Percentiles rank a stretch among this genome's conserved stretches.
Conservation (phyloP, 2,888 invertebrate species). For the Melanotus villosus region DNA sequence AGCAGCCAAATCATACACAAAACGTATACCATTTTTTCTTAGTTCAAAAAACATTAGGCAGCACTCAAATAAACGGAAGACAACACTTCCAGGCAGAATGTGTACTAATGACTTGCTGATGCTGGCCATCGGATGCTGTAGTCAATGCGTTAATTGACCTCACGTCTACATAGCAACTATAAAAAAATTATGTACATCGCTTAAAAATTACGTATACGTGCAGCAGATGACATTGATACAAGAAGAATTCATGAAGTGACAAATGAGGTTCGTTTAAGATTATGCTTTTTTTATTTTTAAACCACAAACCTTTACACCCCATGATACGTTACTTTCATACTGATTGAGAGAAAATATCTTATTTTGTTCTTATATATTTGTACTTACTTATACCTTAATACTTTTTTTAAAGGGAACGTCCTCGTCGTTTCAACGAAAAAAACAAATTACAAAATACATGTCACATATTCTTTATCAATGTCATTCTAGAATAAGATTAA, state of each 20-base stretch:
- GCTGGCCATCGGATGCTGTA: constrained; percentile 33
- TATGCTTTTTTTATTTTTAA: too few relatives aligned
- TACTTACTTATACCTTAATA: background rate
- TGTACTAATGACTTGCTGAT: background rate
- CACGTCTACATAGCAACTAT: constrained; percentile 54
- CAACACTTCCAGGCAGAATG: background rate
- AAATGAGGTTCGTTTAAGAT: background rate
- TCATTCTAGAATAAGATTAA: constrained; percentile 49
- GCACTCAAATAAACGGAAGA: constrained; percentile 3
- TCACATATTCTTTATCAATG: constrained; percentile 33
- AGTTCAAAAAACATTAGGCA: background rate
- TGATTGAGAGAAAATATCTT: too few relatives aligned
- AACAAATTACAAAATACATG: too few relatives aligned
- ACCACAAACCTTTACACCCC: too few relatives aligned
- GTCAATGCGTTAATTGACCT: constrained; percentile 48
- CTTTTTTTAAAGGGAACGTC: too few relatives aligned
- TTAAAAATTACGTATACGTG: constrained; percentile 56
- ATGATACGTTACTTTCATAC: too few relatives aligned
- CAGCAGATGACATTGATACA: constrained; percentile 48
- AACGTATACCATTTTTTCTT: constrained; percentile 4
- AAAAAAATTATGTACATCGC: constrained; percentile 63
- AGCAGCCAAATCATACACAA: background rate
- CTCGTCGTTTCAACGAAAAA: too few relatives aligned
- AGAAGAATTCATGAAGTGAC: constrained; percentile 4
- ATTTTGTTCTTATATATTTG: background rate